These are phyloP conservation scores for Nemoura dubitans DNA, from an alignment of 2,888 invertebrate species.

Conservation along the genomic window DNA sequence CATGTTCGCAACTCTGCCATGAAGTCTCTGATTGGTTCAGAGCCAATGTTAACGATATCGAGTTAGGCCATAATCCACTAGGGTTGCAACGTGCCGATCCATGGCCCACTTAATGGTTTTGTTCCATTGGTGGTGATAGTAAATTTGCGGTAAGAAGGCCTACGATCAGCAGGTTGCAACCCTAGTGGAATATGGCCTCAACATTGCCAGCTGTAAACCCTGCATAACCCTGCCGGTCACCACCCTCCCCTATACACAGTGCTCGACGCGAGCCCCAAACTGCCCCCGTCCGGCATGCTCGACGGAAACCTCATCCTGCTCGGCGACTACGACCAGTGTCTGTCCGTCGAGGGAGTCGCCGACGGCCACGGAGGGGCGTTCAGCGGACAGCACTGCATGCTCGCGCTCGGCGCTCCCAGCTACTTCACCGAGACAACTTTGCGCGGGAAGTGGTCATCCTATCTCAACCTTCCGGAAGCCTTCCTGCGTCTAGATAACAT, in stretches of 20 bases:
- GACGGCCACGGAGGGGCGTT: constrained; percentile 54
- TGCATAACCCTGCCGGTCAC: no score
- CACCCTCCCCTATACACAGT: constrained; percentile 55
- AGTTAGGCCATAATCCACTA: no score
- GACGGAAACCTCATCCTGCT: constrained; percentile 60
- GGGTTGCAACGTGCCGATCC: no score
- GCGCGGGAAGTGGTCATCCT: constrained; percentile 50
- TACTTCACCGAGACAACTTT: constrained; percentile 48
- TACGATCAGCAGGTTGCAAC: no score
- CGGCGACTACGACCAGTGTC: constrained; percentile 62
- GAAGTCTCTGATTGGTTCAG: no score
- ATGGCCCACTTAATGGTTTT: no score
- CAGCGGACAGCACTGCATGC: constrained; percentile 59
- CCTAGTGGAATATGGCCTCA: no score
- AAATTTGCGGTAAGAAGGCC: no score
- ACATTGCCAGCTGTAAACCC: no score
- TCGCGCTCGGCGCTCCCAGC: constrained; percentile 45
- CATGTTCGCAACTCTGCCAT: no score
- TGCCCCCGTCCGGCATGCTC: constrained; percentile 60
- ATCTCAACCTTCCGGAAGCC: constrained; percentile 52
- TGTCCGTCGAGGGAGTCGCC: constrained; percentile 52
- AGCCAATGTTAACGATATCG: no score
- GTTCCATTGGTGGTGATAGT: no score
- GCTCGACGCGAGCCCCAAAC: constrained; percentile 63
- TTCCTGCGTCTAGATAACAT: constrained; percentile 49